Evolutionary conservation across 1,140 invertebrate species (phyloP).

Genomic region (Sitophilus oryzae): DNA sequence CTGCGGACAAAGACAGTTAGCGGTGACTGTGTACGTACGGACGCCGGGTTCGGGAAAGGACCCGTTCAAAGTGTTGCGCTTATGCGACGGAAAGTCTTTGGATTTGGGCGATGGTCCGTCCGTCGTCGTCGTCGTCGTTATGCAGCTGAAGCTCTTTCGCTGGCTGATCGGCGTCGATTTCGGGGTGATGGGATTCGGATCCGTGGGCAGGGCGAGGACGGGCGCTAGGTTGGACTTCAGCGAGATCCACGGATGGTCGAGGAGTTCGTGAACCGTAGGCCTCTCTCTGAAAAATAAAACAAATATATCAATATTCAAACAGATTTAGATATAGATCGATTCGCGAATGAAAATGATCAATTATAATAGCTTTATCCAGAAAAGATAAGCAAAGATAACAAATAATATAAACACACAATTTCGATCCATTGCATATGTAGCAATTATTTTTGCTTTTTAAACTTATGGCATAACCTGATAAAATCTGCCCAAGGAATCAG

Average conservation of each 20-base stretch:
- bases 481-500: too few species aligned
- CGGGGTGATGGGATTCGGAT: slow-evolving; percentile 30
- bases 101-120: slow-evolving; percentile 25
- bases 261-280: slow-evolving; percentile 38
- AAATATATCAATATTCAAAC: too few species aligned
- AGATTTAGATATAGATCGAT: too few species aligned
- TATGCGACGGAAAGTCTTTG: slow-evolving; percentile 22
- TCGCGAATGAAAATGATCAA: too few species aligned
- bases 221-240: slow-evolving; percentile 32
- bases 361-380: too few species aligned
- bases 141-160: slow-evolving; percentile 34
- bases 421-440: too few species aligned
- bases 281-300: slow-evolving; percentile 34
- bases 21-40: slow-evolving; percentile 38
- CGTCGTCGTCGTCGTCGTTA: slow-evolving; percentile 15
- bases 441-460: too few species aligned
- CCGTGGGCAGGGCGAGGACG: slow-evolving; percentile 20
- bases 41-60: slow-evolving; percentile 30
- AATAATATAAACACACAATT: too few species aligned
- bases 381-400: too few species aligned
- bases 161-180: slow-evolving; percentile 38
- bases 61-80: slow-evolving; percentile 36
- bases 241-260: slow-evolving; percentile 43
- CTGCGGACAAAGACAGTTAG: slow-evolving; percentile 42
- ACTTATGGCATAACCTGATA: too few species aligned